Evolutionary conservation across 2,113 vertebrate genomes (phyloP).

Genomic region (Prunella himalayana): DNA sequence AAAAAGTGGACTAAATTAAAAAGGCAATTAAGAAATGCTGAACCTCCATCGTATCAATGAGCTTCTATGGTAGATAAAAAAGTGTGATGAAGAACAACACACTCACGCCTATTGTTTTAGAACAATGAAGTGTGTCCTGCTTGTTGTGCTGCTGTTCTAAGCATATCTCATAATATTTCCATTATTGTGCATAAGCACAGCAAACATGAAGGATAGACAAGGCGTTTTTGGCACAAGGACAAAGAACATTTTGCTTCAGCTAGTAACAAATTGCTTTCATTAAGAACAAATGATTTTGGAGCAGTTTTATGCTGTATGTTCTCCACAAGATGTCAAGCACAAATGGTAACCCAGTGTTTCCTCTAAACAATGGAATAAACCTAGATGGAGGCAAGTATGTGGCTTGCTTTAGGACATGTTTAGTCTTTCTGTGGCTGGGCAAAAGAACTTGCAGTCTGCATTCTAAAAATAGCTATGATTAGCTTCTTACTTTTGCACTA

Average conservation of each 20-base stretch:
- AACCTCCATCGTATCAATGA: neutral
- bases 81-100: neutral
- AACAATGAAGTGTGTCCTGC: conserved; percentile 23
- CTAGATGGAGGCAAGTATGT: neutral
- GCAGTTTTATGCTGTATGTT: conserved; percentile 42
- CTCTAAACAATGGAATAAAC: neutral
- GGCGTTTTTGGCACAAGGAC: conserved; percentile 52
- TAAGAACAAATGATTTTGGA: conserved; percentile 64
- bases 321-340: neutral
- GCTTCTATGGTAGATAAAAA: conserved; percentile 14
- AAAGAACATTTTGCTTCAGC: conserved; percentile 57
- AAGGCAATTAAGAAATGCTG: conserved; percentile 61
- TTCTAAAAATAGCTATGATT: neutral
- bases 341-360: neutral
- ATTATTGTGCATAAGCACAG: conserved; percentile 36
- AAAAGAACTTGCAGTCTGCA: neutral
- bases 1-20: conserved; percentile 48
- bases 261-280: conserved; percentile 71
- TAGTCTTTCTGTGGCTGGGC: neutral
- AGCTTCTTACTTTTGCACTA: neutral
- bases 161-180: neutral
- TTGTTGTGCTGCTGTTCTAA: conserved; percentile 48
- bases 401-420: neutral
- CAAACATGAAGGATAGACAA: conserved; percentile 6
- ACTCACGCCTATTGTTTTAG: conserved; percentile 16